Evolutionary conservation across 2,797 vertebrate species (phyloP).

Genomic region (Gallinago solitaria): DNA sequence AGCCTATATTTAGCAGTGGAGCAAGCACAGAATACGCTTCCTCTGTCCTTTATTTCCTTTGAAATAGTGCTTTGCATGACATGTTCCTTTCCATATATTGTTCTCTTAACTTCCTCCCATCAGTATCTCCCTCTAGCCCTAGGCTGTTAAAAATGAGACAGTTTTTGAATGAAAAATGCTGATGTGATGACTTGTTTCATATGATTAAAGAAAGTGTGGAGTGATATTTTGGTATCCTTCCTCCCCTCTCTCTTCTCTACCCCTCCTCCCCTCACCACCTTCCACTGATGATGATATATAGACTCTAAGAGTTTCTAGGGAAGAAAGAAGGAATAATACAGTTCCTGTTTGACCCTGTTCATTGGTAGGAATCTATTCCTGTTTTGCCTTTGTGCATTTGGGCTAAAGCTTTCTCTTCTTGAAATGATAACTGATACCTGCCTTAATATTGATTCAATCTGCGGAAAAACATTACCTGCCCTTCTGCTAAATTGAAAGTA

Average conservation of each 20-base stretch:
- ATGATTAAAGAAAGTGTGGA: conserved; percentile 43
- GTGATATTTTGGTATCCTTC: conserved; percentile 51
- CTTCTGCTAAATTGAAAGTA: background rate
- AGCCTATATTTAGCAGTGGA: conserved; percentile 38
- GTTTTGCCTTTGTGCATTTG: background rate
- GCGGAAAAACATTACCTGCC: background rate
- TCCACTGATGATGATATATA: conserved; percentile 32
- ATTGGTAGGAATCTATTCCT: background rate
- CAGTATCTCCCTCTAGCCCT: conserved; percentile 39
- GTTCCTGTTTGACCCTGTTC: background rate
- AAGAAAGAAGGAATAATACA: background rate
- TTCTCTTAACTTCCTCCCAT: conserved; percentile 50
- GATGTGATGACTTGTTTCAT: conserved; percentile 44
- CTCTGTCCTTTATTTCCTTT: conserved; percentile 46
- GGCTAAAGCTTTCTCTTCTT: background rate
- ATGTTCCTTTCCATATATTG: conserved; percentile 42
- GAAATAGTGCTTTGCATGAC: conserved; percentile 7
- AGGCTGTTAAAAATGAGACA: conserved; percentile 56
- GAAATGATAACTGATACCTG: background rate
- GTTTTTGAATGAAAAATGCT: conserved; percentile 63
- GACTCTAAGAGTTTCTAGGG: background rate
- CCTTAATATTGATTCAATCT: background rate
- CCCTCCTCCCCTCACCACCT: background rate
- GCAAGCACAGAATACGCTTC: background rate
- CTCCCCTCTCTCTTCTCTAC: background rate